Percentiles rank a stretch among this genome's conserved stretches.
Conservation (phyloP, 2,797 vertebrate species). For the Sebastes nivosus region DNA sequence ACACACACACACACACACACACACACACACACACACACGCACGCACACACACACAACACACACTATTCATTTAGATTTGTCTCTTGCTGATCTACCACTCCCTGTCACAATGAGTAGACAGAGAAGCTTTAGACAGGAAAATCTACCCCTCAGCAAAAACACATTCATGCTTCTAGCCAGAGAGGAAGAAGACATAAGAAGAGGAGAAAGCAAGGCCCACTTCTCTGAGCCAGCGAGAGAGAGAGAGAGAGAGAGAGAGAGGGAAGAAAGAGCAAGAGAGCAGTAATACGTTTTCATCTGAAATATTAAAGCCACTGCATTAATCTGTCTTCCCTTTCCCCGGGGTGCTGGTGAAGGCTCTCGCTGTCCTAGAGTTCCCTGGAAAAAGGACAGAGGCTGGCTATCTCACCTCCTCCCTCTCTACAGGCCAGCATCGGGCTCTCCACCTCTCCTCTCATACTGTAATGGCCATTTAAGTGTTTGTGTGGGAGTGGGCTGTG, state of each 20-base stretch:
- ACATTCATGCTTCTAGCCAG: constrained; percentile 50
- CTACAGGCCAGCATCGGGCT: constrained; percentile 19
- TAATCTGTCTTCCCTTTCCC: constrained; percentile 82
- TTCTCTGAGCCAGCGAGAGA: neutral
- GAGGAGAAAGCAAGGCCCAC: constrained; percentile 21
- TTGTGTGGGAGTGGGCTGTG: constrained; percentile 49
- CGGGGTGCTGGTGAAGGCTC: constrained; percentile 72
- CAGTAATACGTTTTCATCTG: constrained; percentile 82
- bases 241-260: neutral
- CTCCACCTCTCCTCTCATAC: constrained; percentile 45
- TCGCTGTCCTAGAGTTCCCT: constrained; percentile 69
- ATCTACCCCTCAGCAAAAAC: constrained; percentile 61
- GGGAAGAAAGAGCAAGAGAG: constrained; percentile 55
- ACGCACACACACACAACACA: neutral
- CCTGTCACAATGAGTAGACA: constrained; percentile 60
- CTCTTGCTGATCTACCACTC: constrained; percentile 51
- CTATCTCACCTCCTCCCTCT: constrained; percentile 56
- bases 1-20: neutral
- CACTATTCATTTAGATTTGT: constrained; percentile 47
- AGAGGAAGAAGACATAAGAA: constrained; percentile 44
- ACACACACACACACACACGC: neutral
- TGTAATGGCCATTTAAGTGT: constrained; percentile 58
- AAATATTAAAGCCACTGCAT: constrained; percentile 85
- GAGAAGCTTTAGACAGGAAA: constrained; percentile 28
- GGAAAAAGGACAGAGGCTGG: constrained; percentile 69